Percentiles rank a stretch among this genome's conserved stretches.
These are phyloP conservation scores for Chamaetylas fuelleborni DNA, from an alignment of 2,113 vertebrate genomes.

Conservation along the genomic window DNA sequence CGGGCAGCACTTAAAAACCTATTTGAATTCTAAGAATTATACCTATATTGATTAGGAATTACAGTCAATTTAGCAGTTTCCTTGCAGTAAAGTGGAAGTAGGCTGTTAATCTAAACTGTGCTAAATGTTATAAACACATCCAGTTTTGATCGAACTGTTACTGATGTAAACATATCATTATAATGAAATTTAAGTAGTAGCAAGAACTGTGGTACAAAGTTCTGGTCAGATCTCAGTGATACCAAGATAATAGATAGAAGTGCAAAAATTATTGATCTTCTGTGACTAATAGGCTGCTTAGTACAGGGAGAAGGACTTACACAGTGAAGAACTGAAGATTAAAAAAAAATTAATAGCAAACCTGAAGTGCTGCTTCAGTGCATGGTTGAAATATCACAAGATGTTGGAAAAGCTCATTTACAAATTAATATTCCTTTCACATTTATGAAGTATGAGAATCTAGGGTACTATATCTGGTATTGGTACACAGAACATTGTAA, in stretches of 20 bases:
- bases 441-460: not conserved
- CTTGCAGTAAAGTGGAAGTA: not conserved
- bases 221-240: not conserved
- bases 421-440: conserved; percentile 17
- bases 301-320: not conserved
- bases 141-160: conserved; percentile 28
- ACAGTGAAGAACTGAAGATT: not conserved
- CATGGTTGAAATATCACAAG: conserved; percentile 17
- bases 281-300: conserved; percentile 7
- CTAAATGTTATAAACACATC: conserved; percentile 5
- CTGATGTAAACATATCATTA: not conserved
- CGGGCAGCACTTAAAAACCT: not conserved
- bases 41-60: conserved; percentile 46
- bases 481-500: not conserved
- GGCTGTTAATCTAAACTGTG: conserved; percentile 9
- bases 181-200: conserved; percentile 36
- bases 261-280: conserved; percentile 24
- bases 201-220: not conserved
- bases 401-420: conserved; percentile 27
- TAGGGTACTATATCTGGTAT: not conserved
- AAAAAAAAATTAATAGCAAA: conserved; percentile 19
- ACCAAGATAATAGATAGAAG: conserved; percentile 25
- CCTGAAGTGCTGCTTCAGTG: not conserved
- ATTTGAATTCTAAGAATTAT: conserved; percentile 3
- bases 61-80: conserved; percentile 4